A percentile compares a stretch with the other conserved stretches of the same genome.
Conservation (phyloP, 2,113 vertebrate genomes). For the Eupsittula cactorum region DNA sequence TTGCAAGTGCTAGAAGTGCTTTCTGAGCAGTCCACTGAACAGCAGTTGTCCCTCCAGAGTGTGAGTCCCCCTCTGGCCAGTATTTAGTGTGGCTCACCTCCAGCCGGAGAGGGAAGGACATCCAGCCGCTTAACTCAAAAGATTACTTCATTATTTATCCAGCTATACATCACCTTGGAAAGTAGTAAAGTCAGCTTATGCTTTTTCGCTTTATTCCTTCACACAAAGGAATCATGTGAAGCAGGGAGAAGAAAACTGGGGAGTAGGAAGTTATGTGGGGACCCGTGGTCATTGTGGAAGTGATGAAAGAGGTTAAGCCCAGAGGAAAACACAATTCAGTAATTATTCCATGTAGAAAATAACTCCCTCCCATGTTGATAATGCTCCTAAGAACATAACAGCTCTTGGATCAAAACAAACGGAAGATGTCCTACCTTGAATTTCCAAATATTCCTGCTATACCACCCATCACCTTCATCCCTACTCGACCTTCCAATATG, state of each 20-base stretch:
- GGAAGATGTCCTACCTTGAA: not conserved
- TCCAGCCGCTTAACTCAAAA: rapidly evolving
- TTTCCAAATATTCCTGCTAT: not conserved
- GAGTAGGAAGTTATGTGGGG: not conserved
- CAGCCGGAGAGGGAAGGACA: not conserved
- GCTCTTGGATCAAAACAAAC: not conserved
- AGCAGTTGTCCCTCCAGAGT: not conserved
- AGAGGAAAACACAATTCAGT: not conserved
- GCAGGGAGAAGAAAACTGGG: not conserved
- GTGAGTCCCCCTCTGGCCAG: not conserved
- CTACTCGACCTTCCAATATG: not conserved
- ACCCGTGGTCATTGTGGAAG: not conserved
- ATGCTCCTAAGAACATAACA: not conserved
- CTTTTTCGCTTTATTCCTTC: not conserved
- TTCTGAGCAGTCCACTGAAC: not conserved
- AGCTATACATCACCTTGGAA: not conserved
- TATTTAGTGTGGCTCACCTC: not conserved
- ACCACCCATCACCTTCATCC: not conserved
- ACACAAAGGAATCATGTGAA: not conserved
- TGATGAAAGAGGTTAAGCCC: not conserved
- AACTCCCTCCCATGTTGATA: not conserved
- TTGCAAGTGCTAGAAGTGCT: not conserved
- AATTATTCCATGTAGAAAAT: not conserved
- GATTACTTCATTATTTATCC: not conserved
- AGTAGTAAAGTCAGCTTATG: not conserved